Base-by-base conservation (phyloP, 2,888 invertebrate genomes). In the Dendrolimus pini region DNA sequence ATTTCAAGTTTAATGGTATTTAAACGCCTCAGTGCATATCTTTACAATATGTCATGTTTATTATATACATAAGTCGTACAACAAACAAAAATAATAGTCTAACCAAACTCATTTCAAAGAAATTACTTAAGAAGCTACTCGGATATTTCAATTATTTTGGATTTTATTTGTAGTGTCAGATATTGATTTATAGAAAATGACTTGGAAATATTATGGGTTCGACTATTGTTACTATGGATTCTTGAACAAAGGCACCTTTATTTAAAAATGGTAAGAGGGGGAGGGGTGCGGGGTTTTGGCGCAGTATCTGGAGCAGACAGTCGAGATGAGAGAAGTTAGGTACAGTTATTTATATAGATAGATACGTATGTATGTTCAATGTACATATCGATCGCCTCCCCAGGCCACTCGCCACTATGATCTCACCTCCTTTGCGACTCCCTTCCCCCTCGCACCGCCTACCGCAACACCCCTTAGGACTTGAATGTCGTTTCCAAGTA, bases 351-450 rank as follows among this genome's bases (percentile, higher is more conserved):
- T 89, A 87, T 87, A 86, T 80, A 82, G 47, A 47, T 83, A 83
- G 85, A 80, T 88, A 87, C 81, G 82, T 89, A 89, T 86, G 82
- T 89, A 88, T 83, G 88, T 85, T 89, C 87, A 89, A 89, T 89
- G 89, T 89, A 89, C 89, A 89, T 89, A 90, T 90, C 88, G 89
- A 90, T 90, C 89, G 89, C 82, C 86, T 85, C 86, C 86, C 89
- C 87, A 78, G 82, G 87, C 85, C 85, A 88, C 89, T 89, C 89
- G 88, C 89, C 89, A 89, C 89, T 90, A 89, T 89, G 89, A 89
- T 88, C 88, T 89, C 89, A 90, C 89, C 89, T 89, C 89, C 88
- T 82, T 83, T 83, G 83, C 84, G 81, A 78, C 81, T 78, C 78
- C 77, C 77, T 65, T 76, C 65, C 71, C 77, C 78, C 71, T 68